These are phyloP conservation scores for Steinernema hermaphroditum DNA, from an alignment of 2,888 invertebrate species.

Conservation along the genomic window DNA sequence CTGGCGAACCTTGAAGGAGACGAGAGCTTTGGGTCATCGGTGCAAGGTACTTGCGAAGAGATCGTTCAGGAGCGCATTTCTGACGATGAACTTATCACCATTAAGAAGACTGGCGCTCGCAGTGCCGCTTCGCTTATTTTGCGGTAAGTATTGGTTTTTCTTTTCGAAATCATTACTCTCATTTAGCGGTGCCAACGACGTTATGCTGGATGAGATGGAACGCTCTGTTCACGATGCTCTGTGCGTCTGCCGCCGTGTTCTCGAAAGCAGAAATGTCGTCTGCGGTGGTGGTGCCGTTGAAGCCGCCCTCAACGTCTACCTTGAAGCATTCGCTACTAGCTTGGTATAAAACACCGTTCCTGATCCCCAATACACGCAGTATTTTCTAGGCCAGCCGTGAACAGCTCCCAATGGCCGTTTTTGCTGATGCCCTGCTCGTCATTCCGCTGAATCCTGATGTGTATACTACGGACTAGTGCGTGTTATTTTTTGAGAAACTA, in stretches of 20 bases:
- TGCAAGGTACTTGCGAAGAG: too few relatives aligned
- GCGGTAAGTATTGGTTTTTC: too few relatives aligned
- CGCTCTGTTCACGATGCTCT: conserved; percentile 95
- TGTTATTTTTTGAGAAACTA: too few relatives aligned
- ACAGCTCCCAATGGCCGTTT: conserved; percentile 84
- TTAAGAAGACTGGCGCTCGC: too few relatives aligned
- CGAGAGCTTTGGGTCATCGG: too few relatives aligned
- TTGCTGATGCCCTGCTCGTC: conserved; percentile 82
- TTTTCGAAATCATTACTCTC: background rate
- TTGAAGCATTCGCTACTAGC: conserved; percentile 97
- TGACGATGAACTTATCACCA: too few relatives aligned
- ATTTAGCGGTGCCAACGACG: conserved; percentile 86
- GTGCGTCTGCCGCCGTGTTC: conserved; percentile 91
- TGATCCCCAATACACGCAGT: too few relatives aligned
- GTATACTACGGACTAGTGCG: conserved; percentile 91
- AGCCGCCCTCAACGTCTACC: conserved; percentile 93
- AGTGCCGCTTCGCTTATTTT: too few relatives aligned
- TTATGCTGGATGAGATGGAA: conserved; percentile 99
- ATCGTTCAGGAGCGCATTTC: too few relatives aligned
- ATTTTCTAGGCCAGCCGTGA: conserved; percentile 83
- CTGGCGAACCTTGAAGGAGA: too few relatives aligned
- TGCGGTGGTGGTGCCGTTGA: conserved; percentile 99
- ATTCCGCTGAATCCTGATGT: conserved; percentile 97
- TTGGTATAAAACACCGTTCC: background rate
- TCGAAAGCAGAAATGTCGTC: conserved; percentile 90